These are phyloP conservation scores for Cliona cf. orientalis DNA, from an alignment of 37 sponge, comb jelly and placozoan species.

Conservation along the genomic window DNA sequence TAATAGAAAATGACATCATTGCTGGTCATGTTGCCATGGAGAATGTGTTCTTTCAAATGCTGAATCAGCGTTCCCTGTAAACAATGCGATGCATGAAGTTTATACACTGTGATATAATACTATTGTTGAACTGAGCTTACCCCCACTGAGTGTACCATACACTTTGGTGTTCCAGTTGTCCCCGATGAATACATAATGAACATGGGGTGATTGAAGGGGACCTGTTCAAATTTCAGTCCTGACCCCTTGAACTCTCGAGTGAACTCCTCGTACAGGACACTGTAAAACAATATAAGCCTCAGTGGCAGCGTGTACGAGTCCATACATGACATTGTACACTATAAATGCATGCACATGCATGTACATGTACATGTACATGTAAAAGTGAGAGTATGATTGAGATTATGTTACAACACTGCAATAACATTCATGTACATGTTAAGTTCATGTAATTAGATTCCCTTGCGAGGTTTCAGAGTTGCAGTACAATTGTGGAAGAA, in stretches of 20 bases:
- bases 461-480: too few species aligned
- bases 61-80: conserved; percentile 95
- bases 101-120: neutral
- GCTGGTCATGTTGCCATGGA: conserved; percentile 87
- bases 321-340: neutral
- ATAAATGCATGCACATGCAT: too few species aligned
- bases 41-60: conserved; percentile 94
- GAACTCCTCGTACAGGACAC: conserved; percentile 81
- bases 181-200: conserved; percentile 99
- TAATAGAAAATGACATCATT: conserved; percentile 94
- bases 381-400: too few species aligned
- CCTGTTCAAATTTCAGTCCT: conserved; percentile 78
- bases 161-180: conserved; percentile 98
- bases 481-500: too few species aligned
- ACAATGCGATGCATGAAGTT: neutral
- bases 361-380: too few species aligned
- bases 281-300: conserved; percentile 28
- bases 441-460: too few species aligned
- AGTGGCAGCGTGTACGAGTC: too few species aligned
- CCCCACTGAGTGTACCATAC: conserved; percentile 98
- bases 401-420: too few species aligned
- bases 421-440: too few species aligned
- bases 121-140: conserved; percentile 77
- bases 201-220: conserved; percentile 98
- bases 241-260: conserved; percentile 36